Base-by-base conservation (phyloP, 2,113 vertebrate species). In the Oenanthe melanoleuca region DNA sequence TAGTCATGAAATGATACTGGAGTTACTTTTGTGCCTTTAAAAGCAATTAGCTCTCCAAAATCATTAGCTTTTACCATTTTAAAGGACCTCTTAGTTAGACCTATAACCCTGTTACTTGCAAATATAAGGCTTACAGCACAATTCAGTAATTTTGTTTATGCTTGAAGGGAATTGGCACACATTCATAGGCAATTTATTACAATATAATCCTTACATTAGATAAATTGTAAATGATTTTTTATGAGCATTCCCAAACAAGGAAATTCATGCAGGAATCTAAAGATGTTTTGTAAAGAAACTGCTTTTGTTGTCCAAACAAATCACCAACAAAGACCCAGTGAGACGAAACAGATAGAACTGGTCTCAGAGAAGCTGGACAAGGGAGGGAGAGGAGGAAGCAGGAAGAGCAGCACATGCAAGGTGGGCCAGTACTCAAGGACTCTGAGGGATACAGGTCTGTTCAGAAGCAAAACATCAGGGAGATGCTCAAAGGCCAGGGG, bases 21-120 rank as follows among this genome's bases (percentile, higher is more conserved):
- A 77, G 47, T 44, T 78, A 78, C 37, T 80, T 96, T 40, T 64
- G 40, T 80, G 69, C 57, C 42, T 80, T 52, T 78, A 83, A 80
- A 90, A 92, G 47, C 83, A 89, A 95, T 91, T 81, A 92, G 57
- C 14, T 92, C 53, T 74, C 56, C 59, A 79, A 95, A 91, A 92
- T 49, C 65, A 78, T 74, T 74, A 83, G 75, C 33, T 90, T 31
- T 74, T 60, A 74, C 16, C 13, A 59, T 42, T 72, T 67, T 95
- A 83, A 92, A 90, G 42, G 52, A 66, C 47, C 52, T 92, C 47
- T 63, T 93, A 89, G 63, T 64, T 64, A 72, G 50, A 72, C 55
- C 33, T 82, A 75, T 87, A 85, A 80, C 55, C 34, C 55, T 47
- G 7, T 50, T 83, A 80, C 57, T 89, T 80, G 74, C 55, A 92